Evolutionary conservation across 2,113 vertebrate species (phyloP).

Genomic region (Trogon surrucura): DNA sequence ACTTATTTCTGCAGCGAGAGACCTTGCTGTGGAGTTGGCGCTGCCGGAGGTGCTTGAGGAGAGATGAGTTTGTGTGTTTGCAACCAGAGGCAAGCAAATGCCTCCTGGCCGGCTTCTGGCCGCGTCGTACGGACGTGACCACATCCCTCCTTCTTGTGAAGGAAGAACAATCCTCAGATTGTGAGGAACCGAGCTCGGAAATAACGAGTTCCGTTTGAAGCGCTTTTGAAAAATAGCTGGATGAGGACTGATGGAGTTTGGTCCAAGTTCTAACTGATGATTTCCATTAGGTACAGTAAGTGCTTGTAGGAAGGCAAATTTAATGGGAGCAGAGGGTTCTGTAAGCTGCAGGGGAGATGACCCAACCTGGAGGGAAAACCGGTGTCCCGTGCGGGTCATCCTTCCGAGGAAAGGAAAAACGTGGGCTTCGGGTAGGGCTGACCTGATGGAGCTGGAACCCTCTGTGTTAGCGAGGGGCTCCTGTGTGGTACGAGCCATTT

Average conservation of each 20-base stretch:
- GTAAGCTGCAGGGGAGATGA: not conserved
- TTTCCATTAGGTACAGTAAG: not conserved
- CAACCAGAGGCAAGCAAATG: not conserved
- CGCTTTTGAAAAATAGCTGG: conserved; percentile 51
- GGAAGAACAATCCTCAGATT: conserved; percentile 66
- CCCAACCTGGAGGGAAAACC: not conserved
- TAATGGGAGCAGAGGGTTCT: not conserved
- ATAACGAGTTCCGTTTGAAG: conserved; percentile 57
- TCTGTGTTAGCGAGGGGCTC: not conserved
- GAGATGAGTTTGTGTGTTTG: not conserved
- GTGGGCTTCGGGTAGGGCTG: not conserved
- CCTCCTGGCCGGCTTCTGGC: not conserved
- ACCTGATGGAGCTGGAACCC: not conserved
- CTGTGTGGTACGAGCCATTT: not conserved
- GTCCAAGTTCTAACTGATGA: conserved; percentile 1
- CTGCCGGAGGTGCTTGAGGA: not conserved
- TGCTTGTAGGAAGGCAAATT: not conserved
- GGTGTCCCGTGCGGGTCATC: accelerated
- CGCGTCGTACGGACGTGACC: conserved; percentile 47
- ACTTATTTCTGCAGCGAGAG: not conserved
- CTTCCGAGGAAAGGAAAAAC: not conserved
- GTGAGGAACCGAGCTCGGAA: conserved; percentile 42
- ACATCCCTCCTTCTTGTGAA: conserved; percentile 13
- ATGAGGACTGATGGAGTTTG: not conserved
- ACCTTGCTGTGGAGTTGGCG: not conserved